These are phyloP conservation scores for Schizopygopsis pylzovi DNA, from an alignment of 2,797 vertebrate species.

Conservation along the genomic window DNA sequence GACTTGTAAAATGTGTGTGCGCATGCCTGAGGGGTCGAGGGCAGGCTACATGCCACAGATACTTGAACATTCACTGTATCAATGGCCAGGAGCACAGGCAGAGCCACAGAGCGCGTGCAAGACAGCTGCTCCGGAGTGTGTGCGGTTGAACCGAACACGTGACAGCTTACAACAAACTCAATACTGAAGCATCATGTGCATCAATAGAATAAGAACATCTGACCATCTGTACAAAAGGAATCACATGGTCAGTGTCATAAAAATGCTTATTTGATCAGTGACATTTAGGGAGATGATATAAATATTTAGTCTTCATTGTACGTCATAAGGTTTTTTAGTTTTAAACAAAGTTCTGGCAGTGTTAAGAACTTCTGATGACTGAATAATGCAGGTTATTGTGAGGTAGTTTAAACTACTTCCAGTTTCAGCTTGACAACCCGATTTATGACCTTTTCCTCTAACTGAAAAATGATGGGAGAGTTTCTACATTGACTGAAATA, in stretches of 20 bases:
- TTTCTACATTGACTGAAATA: constrained; percentile 12
- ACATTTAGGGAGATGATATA: neutral
- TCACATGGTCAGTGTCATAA: neutral
- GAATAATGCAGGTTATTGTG: neutral
- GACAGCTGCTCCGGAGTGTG: constrained; percentile 50
- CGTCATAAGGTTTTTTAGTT: neutral
- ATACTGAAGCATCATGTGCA: neutral
- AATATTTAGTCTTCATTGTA: constrained; percentile 15
- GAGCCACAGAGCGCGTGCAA: constrained; percentile 50
- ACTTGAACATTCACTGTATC: constrained; percentile 74
- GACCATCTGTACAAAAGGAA: neutral
- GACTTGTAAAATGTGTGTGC: constrained; percentile 1
- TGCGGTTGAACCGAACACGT: constrained; percentile 62
- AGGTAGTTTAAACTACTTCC: neutral
- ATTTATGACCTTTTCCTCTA: neutral
- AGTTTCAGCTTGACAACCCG: neutral
- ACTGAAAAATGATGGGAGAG: constrained; percentile 20
- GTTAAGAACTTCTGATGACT: neutral
- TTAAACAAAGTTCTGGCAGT: neutral
- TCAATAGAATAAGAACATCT: constrained; percentile 9
- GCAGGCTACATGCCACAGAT: constrained; percentile 84
- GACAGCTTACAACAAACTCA: constrained; percentile 40
- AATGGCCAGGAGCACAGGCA: constrained; percentile 62
- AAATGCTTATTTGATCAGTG: neutral
- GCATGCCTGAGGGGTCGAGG: constrained; percentile 61